These are phyloP conservation scores for Coelinius sp. DNA, from an alignment of 2,888 invertebrate genomes.

Conservation along the genomic window DNA sequence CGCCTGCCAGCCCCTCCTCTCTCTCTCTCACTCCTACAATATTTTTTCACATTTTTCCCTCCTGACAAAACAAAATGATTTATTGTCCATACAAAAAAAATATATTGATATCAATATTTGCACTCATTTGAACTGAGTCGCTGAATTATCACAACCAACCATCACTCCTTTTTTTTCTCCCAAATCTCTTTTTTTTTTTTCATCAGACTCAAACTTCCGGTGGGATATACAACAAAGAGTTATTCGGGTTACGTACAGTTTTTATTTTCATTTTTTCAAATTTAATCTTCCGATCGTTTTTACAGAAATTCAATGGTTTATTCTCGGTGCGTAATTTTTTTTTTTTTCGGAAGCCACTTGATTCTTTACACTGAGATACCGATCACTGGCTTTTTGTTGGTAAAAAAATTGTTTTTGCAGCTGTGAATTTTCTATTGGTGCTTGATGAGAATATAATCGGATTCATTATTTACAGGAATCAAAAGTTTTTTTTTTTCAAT, in stretches of 20 bases:
- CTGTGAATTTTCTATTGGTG: neutral
- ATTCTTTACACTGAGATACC: slow-evolving; percentile 3
- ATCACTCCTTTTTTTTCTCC: neutral
- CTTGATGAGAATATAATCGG: neutral
- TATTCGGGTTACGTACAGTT: neutral
- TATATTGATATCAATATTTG: slow-evolving; percentile 23
- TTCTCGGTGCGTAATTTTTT: neutral
- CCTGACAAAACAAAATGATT: slow-evolving; percentile 16
- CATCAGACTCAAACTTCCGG: slow-evolving; percentile 18
- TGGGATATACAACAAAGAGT: slow-evolving; percentile 16
- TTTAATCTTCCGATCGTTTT: slow-evolving; percentile 16
- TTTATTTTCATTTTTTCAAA: neutral
- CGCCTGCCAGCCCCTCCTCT: slow-evolving; percentile 21
- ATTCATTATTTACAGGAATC: slow-evolving; percentile 1
- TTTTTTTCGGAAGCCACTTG: neutral
- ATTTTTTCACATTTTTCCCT: slow-evolving; percentile 10
- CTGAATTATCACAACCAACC: slow-evolving; percentile 14
- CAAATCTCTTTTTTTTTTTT: neutral
- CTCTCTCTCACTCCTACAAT: slow-evolving; percentile 14
- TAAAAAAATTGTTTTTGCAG: neutral
- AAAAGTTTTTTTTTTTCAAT: neutral
- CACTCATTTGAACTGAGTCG: slow-evolving; percentile 14
- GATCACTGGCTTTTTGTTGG: neutral
- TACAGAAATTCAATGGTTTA: slow-evolving; percentile 10
- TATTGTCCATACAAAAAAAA: slow-evolving; percentile 22